Conservation (phyloP, 2,113 vertebrate genomes). For the Girardinichthys multiradiatus region DNA sequence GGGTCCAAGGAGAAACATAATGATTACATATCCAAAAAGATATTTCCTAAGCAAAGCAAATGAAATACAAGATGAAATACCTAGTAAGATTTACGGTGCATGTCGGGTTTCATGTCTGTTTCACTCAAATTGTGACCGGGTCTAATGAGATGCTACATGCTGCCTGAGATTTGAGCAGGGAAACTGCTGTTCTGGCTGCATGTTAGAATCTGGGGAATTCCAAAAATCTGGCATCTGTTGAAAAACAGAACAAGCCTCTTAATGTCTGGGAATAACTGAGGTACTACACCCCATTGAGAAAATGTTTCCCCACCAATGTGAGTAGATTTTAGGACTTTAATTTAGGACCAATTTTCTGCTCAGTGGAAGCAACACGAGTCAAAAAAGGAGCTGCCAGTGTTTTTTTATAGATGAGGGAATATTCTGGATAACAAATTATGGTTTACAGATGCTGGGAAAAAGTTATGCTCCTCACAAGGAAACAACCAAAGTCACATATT, state of each 20-base stretch:
- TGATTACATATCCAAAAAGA: conserved; percentile 54
- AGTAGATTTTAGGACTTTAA: conserved; percentile 69
- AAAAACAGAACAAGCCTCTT: conserved; percentile 74
- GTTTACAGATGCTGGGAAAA: conserved; percentile 53
- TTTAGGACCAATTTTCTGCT: conserved; percentile 71
- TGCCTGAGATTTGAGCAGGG: conserved; percentile 54
- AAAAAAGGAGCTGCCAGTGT: conserved; percentile 40
- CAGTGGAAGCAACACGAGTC: conserved; percentile 47
- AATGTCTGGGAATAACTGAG: conserved; percentile 75
- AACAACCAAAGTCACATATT: conserved; percentile 32
- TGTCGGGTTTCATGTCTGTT: conserved; percentile 74
- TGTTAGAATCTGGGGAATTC: conserved; percentile 77
- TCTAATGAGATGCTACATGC: conserved; percentile 75
- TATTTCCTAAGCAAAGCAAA: conserved; percentile 53
- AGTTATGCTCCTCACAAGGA: conserved; percentile 18
- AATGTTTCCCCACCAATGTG: conserved; percentile 73
- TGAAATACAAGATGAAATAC: conserved; percentile 48
- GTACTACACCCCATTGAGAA: conserved; percentile 73
- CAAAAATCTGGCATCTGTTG: conserved; percentile 76
- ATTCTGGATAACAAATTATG: conserved; percentile 68
- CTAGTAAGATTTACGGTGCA: conserved; percentile 56
- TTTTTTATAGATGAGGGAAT: conserved; percentile 46
- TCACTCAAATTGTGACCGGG: conserved; percentile 72
- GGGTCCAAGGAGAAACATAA: conserved; percentile 26
- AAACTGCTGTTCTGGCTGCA: conserved; percentile 73